Evolutionary conservation across 1,140 invertebrate species (phyloP), one percentile per base, ranked within the genome.

Genomic region (Pseudachorutes palmiensis): DNA sequence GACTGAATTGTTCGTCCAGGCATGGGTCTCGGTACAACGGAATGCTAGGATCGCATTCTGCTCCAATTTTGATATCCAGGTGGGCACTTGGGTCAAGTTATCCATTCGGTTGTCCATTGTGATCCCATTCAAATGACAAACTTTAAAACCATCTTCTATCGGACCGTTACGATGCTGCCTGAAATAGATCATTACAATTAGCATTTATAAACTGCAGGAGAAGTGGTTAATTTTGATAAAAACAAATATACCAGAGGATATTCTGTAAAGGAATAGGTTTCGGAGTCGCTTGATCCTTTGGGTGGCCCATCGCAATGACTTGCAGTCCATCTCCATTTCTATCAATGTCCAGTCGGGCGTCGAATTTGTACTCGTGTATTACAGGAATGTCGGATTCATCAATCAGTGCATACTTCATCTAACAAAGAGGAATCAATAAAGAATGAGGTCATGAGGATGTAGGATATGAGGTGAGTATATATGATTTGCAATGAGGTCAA

Each of bases 81-180:
- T 64, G 14, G 72, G 72, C 19, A 73, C 67, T 51, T 69, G 67
- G 14, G 69, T 73, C 65, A 73, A 64, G 59, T 73, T 73, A 65
- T 73, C 72, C 55, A 73, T 30, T n/a, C 72, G 64, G 32, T 73
- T 73, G 55, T 73, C 72, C 72, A 73, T 73, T 16, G 69, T 69
- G 16, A 73, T 73, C 26, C 72, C 72, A 67, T 73, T 73, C 19
- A 73, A 49, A 48, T 73, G 72, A 57, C 69, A 61, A n/a, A 73
- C 72, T 65, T 66, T 57, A 32, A 69, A 73, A 2, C 67, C 67
- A 19, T 36, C 2, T 32, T 73, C 72, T 2, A 73, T 66, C 19
- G 61, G 63, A 19, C 72, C 72, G 49, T 73, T 64, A 28, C 69
- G 69, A 59, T 73, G 59, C 51, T 70, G 69, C 72, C 72, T 73